Conservation (phyloP, 2,797 vertebrate species). For the Bovichtus diacanthus region DNA sequence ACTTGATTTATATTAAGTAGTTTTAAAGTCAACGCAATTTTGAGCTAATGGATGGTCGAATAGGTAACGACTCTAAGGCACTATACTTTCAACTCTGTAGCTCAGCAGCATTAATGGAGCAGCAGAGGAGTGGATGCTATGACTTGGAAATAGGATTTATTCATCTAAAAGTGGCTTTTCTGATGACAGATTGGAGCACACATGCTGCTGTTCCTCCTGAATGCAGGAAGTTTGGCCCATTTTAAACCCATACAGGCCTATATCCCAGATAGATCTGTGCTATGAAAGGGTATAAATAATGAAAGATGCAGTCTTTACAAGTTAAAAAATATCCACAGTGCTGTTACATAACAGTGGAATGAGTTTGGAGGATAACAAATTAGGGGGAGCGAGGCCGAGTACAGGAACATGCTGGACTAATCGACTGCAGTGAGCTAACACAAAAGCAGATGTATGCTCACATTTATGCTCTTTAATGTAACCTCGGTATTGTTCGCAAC, state of each 20-base stretch:
- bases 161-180: constrained; percentile 70
- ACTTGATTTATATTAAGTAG: constrained; percentile 50
- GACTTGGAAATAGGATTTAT: constrained; percentile 70
- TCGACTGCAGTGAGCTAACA: constrained; percentile 31
- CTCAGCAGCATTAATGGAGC: constrained; percentile 71
- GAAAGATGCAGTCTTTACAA: constrained; percentile 70
- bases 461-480: constrained; percentile 41
- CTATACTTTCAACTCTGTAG: constrained; percentile 29
- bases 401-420: constrained; percentile 40
- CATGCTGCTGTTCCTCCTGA: constrained; percentile 62
- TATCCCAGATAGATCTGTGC: constrained; percentile 65
- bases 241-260: constrained; percentile 61
- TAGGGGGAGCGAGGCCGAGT: constrained; percentile 32
- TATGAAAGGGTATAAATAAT: constrained; percentile 80
- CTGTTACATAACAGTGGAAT: constrained; percentile 71
- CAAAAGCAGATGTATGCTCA: constrained; percentile 31
- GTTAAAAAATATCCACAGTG: constrained; percentile 63
- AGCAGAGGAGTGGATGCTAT: constrained; percentile 56
- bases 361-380: constrained; percentile 72
- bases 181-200: constrained; percentile 60
- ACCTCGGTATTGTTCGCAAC: constrained; percentile 23
- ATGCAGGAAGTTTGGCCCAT: constrained; percentile 65
- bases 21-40: constrained; percentile 67
- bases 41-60: constrained; percentile 69
- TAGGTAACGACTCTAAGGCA: constrained; percentile 58